Conservation (phyloP, 2,797 vertebrate genomes). For the Peromyscus attwateri region DNA sequence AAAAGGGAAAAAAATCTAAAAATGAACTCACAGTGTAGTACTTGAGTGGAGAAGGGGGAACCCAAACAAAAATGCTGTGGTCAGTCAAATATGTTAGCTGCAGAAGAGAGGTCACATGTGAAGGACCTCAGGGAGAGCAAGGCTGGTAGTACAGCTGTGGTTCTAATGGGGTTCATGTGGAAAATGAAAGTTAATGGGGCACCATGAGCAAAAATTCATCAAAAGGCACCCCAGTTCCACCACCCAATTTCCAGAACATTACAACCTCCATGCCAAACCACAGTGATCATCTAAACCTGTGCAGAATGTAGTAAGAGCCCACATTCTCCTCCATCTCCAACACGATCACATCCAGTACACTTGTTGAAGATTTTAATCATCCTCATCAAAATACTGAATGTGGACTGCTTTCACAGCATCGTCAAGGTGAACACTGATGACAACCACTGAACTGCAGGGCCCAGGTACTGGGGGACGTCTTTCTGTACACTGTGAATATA, state of each 20-base stretch:
- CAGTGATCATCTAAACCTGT: neutral
- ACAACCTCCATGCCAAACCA: neutral
- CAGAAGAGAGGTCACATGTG: neutral
- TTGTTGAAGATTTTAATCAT: neutral
- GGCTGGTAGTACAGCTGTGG: neutral
- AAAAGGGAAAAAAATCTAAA: neutral
- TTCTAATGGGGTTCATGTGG: neutral
- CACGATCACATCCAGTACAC: neutral
- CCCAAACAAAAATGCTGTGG: neutral
- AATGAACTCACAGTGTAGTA: neutral
- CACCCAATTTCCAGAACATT: neutral
- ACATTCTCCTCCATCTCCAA: neutral
- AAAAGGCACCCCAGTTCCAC: slow-evolving; percentile 15
- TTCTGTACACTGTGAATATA: no score
- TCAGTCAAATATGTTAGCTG: neutral
- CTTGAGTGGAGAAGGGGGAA: neutral
- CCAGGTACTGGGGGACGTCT: no score
- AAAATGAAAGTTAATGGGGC: neutral
- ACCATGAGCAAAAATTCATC: neutral
- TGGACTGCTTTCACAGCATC: neutral
- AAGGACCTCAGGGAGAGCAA: neutral
- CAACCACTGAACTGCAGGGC: neutral
- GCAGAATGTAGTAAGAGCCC: neutral
- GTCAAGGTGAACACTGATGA: neutral
- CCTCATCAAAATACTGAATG: neutral